These are phyloP conservation scores for Scaptomyza reducta DNA, from an alignment of 2,888 invertebrate species.

Conservation along the genomic window DNA sequence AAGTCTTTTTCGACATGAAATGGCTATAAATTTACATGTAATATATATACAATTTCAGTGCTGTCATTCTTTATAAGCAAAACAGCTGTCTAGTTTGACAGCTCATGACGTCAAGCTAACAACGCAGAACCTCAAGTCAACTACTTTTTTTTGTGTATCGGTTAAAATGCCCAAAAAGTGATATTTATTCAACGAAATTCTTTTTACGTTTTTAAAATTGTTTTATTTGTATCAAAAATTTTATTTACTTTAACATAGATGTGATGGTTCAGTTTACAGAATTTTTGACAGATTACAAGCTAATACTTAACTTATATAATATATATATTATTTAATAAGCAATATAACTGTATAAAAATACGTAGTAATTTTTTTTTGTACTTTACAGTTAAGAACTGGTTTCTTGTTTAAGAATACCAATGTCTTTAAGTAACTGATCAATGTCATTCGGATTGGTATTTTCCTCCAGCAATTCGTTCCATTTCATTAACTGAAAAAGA, in stretches of 20 bases:
- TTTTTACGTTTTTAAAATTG: too few relatives aligned
- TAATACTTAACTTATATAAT: background rate
- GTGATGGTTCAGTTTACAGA: background rate
- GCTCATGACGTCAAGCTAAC: background rate
- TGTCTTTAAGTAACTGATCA: constrained; percentile 90
- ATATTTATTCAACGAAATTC: too few relatives aligned
- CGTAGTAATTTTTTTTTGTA: constrained; percentile 23
- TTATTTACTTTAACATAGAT: background rate
- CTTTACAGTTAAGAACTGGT: constrained; percentile 35
- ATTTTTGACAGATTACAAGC: background rate
- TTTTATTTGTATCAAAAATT: background rate
- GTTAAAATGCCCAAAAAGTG: too few relatives aligned
- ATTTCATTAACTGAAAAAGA: constrained; percentile 89
- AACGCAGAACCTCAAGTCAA: background rate
- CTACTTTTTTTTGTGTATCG: too few relatives aligned
- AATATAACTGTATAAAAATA: constrained; percentile 3
- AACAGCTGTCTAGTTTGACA: background rate
- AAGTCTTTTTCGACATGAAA: background rate
- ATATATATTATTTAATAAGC: background rate
- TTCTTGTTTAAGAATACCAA: constrained; percentile 90
- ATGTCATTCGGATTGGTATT: constrained; percentile 92
- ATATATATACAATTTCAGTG: background rate
- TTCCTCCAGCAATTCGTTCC: constrained; percentile 92
- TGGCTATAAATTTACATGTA: background rate
- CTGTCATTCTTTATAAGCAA: background rate